phyloP scores from a whole-genome alignment of 92 coral and sea anemone species.

The Porites divaricata region DNA sequence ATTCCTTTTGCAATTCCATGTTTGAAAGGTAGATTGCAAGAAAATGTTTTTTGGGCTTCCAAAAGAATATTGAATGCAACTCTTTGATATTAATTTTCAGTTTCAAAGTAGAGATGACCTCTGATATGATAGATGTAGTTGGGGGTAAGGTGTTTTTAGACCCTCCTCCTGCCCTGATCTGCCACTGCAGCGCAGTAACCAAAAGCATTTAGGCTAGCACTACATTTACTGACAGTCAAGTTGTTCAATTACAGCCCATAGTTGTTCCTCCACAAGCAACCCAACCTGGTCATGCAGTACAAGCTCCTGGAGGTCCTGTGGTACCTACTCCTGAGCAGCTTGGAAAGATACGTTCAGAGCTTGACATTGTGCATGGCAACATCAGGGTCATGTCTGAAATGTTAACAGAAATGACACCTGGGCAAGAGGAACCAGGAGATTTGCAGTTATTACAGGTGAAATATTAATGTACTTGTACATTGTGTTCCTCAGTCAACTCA shows the following conservation, averaged over 20 bases:
- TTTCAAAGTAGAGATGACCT: no score
- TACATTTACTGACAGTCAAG: no score
- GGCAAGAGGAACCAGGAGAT: conserved; percentile 91
- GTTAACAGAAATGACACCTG: conserved; percentile 94
- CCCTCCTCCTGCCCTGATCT: no score
- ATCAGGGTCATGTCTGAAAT: conserved; percentile 96
- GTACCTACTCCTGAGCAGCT: conserved; percentile 94
- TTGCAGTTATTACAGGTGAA: conserved; percentile 80
- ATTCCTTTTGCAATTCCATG: no score
- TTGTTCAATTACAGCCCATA: conserved; percentile 23
- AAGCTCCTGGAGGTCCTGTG: conserved; percentile 73
- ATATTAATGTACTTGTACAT: not conserved
- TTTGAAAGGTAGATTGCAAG: no score
- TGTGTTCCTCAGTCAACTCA: not conserved
- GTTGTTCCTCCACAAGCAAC: conserved; percentile 33
- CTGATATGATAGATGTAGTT: no score
- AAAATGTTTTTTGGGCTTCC: no score
- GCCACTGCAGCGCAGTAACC: no score
- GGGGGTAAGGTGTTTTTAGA: no score
- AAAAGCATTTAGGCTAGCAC: no score
- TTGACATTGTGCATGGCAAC: conserved; percentile 95
- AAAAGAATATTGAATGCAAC: no score
- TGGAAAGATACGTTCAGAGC: conserved; percentile 93
- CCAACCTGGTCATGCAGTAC: conserved; percentile 48
- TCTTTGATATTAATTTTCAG: no score